Percentiles rank a stretch among this genome's conserved stretches.
These are phyloP conservation scores for Drosophila arizonae DNA, from an alignment of 1,140 invertebrate genomes.

Conservation along the genomic window DNA sequence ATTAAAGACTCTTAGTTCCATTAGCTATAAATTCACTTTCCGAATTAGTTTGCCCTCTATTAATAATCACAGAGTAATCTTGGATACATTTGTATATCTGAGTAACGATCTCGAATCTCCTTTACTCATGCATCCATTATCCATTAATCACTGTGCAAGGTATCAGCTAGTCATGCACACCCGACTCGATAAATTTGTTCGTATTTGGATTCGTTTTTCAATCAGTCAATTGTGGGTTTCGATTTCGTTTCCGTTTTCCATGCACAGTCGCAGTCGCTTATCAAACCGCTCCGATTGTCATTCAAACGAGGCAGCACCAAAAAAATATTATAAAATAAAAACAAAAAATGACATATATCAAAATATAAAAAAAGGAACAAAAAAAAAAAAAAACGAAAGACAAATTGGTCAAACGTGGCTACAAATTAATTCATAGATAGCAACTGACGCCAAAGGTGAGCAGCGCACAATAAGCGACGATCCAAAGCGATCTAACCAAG, in stretches of 20 bases:
- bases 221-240: slow-evolving; percentile 19
- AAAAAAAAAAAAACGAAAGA: slow-evolving; percentile 11
- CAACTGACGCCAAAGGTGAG: slow-evolving; percentile 38
- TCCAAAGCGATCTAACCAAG: slow-evolving; percentile 16
- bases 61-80: too few relatives aligned
- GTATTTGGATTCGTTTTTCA: slow-evolving; percentile 39
- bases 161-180: not conserved
- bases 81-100: too few relatives aligned
- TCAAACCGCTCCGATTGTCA: slow-evolving; percentile 49
- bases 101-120: too few relatives aligned
- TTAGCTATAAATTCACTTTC: too few relatives aligned
- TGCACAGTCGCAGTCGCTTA: slow-evolving; percentile 18
- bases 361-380: not conserved
- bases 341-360: too few relatives aligned
- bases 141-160: not conserved
- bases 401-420: slow-evolving; percentile 54
- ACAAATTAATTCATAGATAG: slow-evolving; percentile 53
- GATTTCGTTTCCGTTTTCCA: slow-evolving; percentile 31
- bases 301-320: slow-evolving; percentile 36
- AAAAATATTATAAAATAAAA: not conserved
- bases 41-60: too few relatives aligned
- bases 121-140: too few relatives aligned
- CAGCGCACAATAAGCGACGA: slow-evolving; percentile 14
- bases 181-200: not conserved
- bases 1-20: too few relatives aligned